Conservation (phyloP, 2,797 vertebrate species). For the Ceryle rudis region DNA sequence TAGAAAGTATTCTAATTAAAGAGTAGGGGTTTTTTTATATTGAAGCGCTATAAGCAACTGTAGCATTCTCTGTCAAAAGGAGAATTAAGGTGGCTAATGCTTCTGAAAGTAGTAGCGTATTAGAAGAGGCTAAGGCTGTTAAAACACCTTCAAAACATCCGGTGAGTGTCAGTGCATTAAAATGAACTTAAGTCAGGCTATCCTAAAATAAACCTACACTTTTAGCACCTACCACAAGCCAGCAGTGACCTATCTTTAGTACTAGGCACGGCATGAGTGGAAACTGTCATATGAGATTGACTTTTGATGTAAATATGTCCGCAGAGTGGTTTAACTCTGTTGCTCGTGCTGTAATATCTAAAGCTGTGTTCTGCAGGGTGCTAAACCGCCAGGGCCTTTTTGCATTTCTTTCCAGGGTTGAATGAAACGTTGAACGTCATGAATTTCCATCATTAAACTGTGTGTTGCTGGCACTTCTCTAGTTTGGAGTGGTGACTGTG, state of each 20-base stretch:
- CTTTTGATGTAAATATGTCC: not conserved
- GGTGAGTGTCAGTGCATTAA: constrained; percentile 49
- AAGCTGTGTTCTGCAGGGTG: not conserved
- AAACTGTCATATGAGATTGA: constrained; percentile 14
- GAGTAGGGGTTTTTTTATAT: not conserved
- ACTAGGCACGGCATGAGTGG: not conserved
- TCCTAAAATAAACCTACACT: constrained; percentile 53
- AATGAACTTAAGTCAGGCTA: constrained; percentile 29
- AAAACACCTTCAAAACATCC: constrained; percentile 50
- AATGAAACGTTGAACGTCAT: not conserved
- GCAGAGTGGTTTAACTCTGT: not conserved
- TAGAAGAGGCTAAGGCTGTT: not conserved
- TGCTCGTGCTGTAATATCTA: not conserved
- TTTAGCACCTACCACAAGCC: constrained; percentile 5
- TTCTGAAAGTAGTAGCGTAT: not conserved
- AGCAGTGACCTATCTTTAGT: constrained; percentile 47
- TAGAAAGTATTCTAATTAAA: not conserved
- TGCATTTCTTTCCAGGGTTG: not conserved
- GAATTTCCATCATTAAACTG: not conserved
- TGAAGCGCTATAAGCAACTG: rapidly evolving
- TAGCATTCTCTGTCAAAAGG: not conserved
- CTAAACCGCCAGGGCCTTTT: not conserved
- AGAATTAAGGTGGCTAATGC: not conserved
- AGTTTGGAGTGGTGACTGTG: not conserved
- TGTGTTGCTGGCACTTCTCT: not conserved